Conservation (phyloP, 35 echinoderm and acorn worm species). For the Apostichopus japonicus region DNA sequence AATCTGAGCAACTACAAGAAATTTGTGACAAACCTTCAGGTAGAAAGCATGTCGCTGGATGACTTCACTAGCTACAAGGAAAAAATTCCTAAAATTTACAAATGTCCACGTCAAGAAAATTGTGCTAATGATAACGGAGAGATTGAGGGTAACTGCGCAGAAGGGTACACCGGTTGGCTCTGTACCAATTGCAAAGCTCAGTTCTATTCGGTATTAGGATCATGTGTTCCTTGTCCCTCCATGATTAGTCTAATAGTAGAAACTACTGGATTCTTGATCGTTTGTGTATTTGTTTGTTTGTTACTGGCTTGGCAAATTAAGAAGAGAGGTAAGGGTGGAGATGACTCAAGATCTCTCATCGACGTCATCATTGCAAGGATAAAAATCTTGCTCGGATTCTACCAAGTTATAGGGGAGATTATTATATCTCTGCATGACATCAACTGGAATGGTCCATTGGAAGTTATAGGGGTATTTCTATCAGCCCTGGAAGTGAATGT, state of each 20-base stretch:
- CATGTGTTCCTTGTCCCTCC: background rate
- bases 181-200: background rate
- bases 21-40: slow-evolving; percentile 1
- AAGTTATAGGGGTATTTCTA: background rate
- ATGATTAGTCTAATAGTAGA: background rate
- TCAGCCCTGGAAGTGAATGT: background rate
- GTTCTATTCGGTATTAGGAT: background rate
- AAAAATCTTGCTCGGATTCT: slow-evolving; percentile 29
- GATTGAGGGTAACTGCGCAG: background rate
- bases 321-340: no score
- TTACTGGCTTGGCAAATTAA: background rate
- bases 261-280: background rate
- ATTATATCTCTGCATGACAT: slow-evolving; percentile 5
- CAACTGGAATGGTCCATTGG: background rate
- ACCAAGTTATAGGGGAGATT: slow-evolving; percentile 24
- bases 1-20: background rate
- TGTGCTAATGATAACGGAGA: background rate
- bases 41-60: background rate
- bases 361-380: background rate
- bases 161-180: slow-evolving; percentile 7
- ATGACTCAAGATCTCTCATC: background rate
- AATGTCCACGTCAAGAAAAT: background rate
- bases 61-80: background rate
- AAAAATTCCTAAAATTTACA: background rate
- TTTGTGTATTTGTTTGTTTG: background rate